Evolutionary conservation across 2,797 vertebrate genomes (phyloP).

Genomic region (Sebastes kiyomatsui): DNA sequence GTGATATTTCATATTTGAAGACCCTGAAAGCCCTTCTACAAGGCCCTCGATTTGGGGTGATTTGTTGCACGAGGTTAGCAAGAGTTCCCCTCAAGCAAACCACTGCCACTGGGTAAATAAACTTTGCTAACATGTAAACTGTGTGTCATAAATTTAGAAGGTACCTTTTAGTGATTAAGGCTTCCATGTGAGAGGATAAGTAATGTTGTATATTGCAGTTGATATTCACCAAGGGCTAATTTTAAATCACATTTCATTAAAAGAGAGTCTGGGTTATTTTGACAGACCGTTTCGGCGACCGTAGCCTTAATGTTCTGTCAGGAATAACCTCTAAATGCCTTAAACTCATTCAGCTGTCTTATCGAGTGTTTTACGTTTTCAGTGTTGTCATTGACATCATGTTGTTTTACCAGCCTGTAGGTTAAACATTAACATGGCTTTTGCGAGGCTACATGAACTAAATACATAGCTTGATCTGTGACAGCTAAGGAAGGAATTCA

Average conservation of each 20-base stretch:
- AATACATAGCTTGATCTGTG: neutral
- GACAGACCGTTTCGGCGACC: slow-evolving; percentile 33
- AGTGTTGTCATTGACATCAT: slow-evolving; percentile 25
- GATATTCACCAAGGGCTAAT: slow-evolving; percentile 62
- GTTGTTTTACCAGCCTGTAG: slow-evolving; percentile 25
- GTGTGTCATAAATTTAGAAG: neutral
- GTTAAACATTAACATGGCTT: slow-evolving; percentile 25
- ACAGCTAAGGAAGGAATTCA: neutral
- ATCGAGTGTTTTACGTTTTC: slow-evolving; percentile 18
- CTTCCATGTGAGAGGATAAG: neutral
- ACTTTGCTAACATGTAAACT: slow-evolving; percentile 26
- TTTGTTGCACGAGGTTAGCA: neutral
- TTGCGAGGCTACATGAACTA: slow-evolving; percentile 2
- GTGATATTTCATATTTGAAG: neutral
- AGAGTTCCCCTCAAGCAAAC: neutral
- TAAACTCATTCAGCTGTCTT: slow-evolving; percentile 61
- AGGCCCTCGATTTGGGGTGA: neutral
- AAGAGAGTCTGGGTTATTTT: slow-evolving; percentile 43
- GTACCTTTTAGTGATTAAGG: neutral
- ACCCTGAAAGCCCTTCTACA: neutral
- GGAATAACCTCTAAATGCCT: slow-evolving; percentile 64
- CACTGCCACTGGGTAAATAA: neutral
- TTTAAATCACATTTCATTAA: slow-evolving; percentile 50
- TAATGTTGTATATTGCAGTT: slow-evolving; percentile 16
- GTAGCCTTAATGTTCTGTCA: slow-evolving; percentile 44